These are phyloP conservation scores for Drosophila ustulata DNA, from an alignment of 2,888 invertebrate genomes.

Conservation along the genomic window DNA sequence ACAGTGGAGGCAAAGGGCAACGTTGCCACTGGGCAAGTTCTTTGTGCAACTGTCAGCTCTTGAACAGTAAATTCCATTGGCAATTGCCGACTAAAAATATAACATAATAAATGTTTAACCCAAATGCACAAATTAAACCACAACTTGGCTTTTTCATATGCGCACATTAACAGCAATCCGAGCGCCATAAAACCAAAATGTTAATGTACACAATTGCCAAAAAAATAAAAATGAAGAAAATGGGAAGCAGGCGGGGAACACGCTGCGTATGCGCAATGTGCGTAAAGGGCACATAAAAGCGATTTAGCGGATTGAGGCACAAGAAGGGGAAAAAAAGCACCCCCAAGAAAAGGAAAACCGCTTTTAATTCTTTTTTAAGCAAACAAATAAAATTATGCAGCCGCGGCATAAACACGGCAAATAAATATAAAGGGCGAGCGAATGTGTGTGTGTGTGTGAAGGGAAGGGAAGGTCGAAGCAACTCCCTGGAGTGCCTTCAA, in stretches of 20 bases:
- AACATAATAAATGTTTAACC: constrained; percentile 8
- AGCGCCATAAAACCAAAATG: constrained; percentile 39
- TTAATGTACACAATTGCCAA: constrained; percentile 61
- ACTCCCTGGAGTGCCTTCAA: constrained; percentile 79
- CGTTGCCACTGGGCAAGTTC: constrained; percentile 19
- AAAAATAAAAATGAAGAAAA: constrained; percentile 4
- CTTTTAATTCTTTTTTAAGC: constrained; percentile 82
- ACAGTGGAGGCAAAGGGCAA: constrained; percentile 10
- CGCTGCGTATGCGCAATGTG: constrained; percentile 58
- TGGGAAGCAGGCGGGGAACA: neutral
- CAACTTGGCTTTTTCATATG: constrained; percentile 24
- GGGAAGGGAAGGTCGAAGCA: neutral
- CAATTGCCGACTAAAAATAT: neutral
- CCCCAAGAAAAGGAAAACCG: constrained; percentile 44
- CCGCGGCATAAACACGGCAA: constrained; percentile 71
- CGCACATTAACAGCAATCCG: constrained; percentile 31
- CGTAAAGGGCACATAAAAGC: constrained; percentile 70
- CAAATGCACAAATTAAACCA: constrained; percentile 25
- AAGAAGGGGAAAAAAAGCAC: constrained; percentile 26
- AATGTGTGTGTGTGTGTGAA: constrained; percentile 4
- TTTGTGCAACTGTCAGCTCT: constrained; percentile 64
- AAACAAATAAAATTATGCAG: constrained; percentile 81
- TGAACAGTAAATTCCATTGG: constrained; percentile 9
- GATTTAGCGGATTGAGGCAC: constrained; percentile 67
- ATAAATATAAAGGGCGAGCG: constrained; percentile 64